These are phyloP conservation scores for Melanotaenia boesemani DNA, from an alignment of 2,797 vertebrate genomes.

Conservation along the genomic window DNA sequence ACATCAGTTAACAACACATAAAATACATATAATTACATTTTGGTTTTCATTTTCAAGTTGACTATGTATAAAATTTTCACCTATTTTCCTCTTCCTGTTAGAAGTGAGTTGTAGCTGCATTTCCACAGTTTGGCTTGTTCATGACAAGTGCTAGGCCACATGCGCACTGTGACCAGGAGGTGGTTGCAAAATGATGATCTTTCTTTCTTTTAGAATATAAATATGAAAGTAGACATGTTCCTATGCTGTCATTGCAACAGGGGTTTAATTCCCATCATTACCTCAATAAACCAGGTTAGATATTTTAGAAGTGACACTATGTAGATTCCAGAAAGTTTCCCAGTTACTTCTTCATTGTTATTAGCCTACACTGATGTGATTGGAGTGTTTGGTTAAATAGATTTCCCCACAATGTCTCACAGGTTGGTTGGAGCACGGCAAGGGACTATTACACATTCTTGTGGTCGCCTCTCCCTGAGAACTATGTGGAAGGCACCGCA, in stretches of 20 bases:
- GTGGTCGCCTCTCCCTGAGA: conserved; percentile 97
- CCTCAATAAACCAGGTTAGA: conserved; percentile 43
- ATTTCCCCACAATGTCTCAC: conserved; percentile 68
- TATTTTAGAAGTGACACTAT: conserved; percentile 55
- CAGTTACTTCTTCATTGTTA: conserved; percentile 59
- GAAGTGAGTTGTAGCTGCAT: conserved; percentile 80
- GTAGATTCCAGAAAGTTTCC: conserved; percentile 50
- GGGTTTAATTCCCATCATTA: conserved; percentile 38
- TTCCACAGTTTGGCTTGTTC: conserved; percentile 72
- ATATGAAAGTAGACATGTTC: conserved; percentile 11
- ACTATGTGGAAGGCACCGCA: conserved; percentile 91
- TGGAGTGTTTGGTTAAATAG: conserved; percentile 49
- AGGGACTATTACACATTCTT: conserved; percentile 99
- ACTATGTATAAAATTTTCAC: conserved; percentile 86
- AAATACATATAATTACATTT: conserved; percentile 85
- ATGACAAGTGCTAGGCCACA: conserved; percentile 45
- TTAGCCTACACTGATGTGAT: conserved; percentile 70
- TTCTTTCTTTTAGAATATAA: conserved; percentile 16
- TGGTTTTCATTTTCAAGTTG: conserved; percentile 85
- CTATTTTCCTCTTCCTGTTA: conserved; percentile 84
- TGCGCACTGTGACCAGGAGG: conserved; percentile 47
- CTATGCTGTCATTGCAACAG: conserved; percentile 8
- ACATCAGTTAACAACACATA: conserved; percentile 88
- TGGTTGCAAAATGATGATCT: conserved; percentile 32
- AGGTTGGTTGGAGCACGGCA: conserved; percentile 99